Evolutionary conservation across 2,113 vertebrate genomes (phyloP).

Genomic region (Phasianus colchicus): DNA sequence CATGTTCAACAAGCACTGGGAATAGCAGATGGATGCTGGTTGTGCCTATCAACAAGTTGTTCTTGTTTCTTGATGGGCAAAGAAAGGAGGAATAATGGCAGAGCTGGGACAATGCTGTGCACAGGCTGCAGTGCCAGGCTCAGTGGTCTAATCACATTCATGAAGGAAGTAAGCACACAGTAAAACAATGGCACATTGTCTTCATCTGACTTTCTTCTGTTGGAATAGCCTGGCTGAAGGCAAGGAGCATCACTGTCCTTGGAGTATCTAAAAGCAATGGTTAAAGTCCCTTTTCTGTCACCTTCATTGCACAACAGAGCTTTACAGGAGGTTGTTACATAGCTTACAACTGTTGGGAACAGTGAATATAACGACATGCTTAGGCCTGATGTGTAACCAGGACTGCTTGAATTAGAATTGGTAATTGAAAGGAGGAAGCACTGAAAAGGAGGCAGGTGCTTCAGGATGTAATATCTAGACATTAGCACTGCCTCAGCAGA

Average conservation of each 20-base stretch:
- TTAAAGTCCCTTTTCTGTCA: not conserved
- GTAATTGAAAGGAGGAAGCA: not conserved
- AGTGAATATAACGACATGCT: not conserved
- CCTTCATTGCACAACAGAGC: not conserved
- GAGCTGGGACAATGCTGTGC: not conserved
- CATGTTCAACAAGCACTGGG: conserved; percentile 9
- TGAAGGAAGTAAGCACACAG: conserved; percentile 60
- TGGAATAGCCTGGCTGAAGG: not conserved
- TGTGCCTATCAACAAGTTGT: not conserved
- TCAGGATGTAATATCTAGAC: not conserved
- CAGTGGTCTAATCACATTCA: conserved; percentile 47
- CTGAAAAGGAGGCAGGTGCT: rapidly evolving
- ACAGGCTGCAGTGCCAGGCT: not conserved
- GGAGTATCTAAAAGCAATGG: rapidly evolving
- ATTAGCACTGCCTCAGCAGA: not conserved
- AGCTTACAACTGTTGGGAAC: not conserved
- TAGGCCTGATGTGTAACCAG: not conserved
- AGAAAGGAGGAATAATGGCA: not conserved
- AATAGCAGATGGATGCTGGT: conserved; percentile 32
- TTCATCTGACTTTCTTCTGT: conserved; percentile 26
- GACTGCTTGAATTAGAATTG: not conserved
- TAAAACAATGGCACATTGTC: not conserved
- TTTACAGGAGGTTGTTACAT: not conserved
- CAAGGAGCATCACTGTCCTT: not conserved
- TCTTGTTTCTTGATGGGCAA: not conserved